phyloP scores from a whole-genome alignment of 2,797 vertebrate species.

The Cossypha caffra region DNA sequence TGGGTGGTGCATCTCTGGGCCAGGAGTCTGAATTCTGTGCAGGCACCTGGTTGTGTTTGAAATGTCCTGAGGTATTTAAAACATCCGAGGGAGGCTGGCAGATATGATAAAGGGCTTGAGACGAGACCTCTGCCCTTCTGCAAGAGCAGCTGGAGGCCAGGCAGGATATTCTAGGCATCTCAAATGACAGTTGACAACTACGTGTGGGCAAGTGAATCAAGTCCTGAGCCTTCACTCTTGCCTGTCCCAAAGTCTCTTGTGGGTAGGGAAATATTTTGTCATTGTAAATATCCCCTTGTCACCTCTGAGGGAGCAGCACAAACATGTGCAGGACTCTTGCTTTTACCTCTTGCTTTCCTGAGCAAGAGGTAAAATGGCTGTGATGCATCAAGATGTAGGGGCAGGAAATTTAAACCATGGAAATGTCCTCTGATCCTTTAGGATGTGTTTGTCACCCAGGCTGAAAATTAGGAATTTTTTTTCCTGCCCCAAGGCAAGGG shows the following conservation, averaged over 20 bases:
- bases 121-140: slow-evolving; percentile 42
- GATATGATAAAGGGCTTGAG: slow-evolving; percentile 18
- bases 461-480: not conserved
- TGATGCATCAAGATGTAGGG: not conserved
- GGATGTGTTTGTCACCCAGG: not conserved
- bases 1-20: not conserved
- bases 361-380: not conserved
- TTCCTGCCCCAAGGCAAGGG: not conserved
- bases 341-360: too few relatives aligned
- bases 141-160: slow-evolving; percentile 50
- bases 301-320: not conserved
- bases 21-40: not conserved
- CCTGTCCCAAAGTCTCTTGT: not conserved
- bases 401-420: not conserved
- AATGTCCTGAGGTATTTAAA: not conserved
- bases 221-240: not conserved
- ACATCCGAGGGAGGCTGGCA: not conserved
- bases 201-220: not conserved
- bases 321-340: too few relatives aligned
- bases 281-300: not conserved
- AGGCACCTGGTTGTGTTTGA: slow-evolving; percentile 27
- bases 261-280: not conserved
- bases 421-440: not conserved
- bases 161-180: slow-evolving; percentile 32
- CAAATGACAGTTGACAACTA: slow-evolving; percentile 21